Conservation (phyloP, 2,888 invertebrate species). For the Leistus spinibarbis region DNA sequence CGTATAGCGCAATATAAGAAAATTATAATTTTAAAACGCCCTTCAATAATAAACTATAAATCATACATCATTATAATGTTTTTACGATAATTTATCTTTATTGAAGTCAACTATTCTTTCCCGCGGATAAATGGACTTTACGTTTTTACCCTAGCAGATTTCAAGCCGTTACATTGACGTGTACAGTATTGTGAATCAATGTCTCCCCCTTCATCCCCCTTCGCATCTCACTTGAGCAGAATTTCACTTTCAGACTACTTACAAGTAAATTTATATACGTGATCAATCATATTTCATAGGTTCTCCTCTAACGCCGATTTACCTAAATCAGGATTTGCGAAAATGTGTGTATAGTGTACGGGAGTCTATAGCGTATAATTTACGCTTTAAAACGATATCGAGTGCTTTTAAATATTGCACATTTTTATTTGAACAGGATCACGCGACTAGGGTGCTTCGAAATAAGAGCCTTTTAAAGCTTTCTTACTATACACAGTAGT, state of each 20-base stretch:
- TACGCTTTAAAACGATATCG: slow-evolving; percentile 27
- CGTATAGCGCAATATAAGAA: not conserved
- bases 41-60: slow-evolving; percentile 24
- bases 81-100: not conserved
- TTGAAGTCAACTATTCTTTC: not conserved
- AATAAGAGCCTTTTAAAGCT: slow-evolving; percentile 29
- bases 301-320: not conserved
- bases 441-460: slow-evolving; percentile 8
- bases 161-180: slow-evolving; percentile 3
- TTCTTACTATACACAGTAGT: slow-evolving; percentile 4
- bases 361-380: slow-evolving; percentile 14
- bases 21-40: not conserved
- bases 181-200: slow-evolving; percentile 31
- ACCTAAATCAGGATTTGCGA: slow-evolving; percentile 34
- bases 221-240: not conserved
- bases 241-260: slow-evolving; percentile 22
- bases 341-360: not conserved
- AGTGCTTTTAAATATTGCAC: slow-evolving; percentile 28
- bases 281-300: slow-evolving; percentile 38
- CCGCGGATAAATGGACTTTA: not conserved
- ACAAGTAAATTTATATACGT: slow-evolving; percentile 36
- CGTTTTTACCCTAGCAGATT: not conserved
- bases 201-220: not conserved
- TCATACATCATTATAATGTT: slow-evolving; percentile 28
- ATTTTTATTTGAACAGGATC: slow-evolving; percentile 33